These are phyloP conservation scores for Neomonachus schauinslandi DNA, from an alignment of 2,113 vertebrate species.

Conservation along the genomic window DNA sequence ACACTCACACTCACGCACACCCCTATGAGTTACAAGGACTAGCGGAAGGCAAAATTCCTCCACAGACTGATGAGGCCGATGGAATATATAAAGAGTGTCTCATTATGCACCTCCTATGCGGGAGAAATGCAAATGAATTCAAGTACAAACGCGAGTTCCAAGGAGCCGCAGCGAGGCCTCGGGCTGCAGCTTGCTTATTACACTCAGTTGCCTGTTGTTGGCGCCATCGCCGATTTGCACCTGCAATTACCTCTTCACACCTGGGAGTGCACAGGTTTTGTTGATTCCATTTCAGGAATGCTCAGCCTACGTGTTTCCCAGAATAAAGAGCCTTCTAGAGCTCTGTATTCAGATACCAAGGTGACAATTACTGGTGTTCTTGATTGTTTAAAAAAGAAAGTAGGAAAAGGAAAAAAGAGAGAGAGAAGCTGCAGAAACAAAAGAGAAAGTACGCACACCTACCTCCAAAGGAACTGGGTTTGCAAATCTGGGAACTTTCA, in stretches of 20 bases:
- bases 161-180: background rate
- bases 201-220: slow-evolving; percentile 49
- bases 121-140: slow-evolving; percentile 76
- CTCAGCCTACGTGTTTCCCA: slow-evolving; percentile 82
- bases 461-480: slow-evolving; percentile 46
- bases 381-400: slow-evolving; percentile 64
- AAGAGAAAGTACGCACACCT: background rate
- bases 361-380: slow-evolving; percentile 67
- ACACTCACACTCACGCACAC: background rate
- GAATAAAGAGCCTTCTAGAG: slow-evolving; percentile 79
- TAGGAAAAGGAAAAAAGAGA: background rate
- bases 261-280: slow-evolving; percentile 80
- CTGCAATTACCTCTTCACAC: slow-evolving; percentile 80
- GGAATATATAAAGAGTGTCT: slow-evolving; percentile 53
- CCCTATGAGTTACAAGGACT: background rate
- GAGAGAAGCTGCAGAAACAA: background rate
- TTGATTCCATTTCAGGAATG: slow-evolving; percentile 78
- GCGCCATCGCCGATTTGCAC: slow-evolving; percentile 61
- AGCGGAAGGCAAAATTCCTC: slow-evolving; percentile 51
- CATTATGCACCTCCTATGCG: slow-evolving; percentile 44
- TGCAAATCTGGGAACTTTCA: slow-evolving; percentile 45
- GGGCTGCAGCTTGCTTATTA: slow-evolving; percentile 62
- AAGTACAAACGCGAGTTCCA: slow-evolving; percentile 40
- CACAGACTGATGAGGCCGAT: slow-evolving; percentile 47
- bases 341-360: slow-evolving; percentile 70